Conservation (phyloP, 2,797 vertebrate species). For the Dryobates pubescens region DNA sequence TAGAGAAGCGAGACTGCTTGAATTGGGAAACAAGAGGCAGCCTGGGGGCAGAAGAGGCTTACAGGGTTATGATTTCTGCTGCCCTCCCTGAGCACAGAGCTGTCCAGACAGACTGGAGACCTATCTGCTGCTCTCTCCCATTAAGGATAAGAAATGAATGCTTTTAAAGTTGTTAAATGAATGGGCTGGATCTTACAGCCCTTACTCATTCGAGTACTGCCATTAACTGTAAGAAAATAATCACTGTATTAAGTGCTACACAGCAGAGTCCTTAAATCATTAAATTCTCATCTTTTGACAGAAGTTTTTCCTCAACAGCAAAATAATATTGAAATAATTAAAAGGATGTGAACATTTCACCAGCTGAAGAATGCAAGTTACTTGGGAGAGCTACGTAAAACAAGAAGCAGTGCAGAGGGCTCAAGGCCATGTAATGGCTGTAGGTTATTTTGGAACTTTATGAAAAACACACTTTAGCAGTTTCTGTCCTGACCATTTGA, state of each 20-base stretch:
- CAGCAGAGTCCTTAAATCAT: slow-evolving; percentile 26
- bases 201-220: slow-evolving; percentile 19
- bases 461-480: slow-evolving; percentile 75
- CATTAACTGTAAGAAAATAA: slow-evolving; percentile 65
- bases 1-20: slow-evolving; percentile 1
- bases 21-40: slow-evolving; percentile 26
- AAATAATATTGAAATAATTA: slow-evolving; percentile 53
- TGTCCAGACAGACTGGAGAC: slow-evolving; percentile 65
- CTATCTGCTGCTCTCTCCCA: slow-evolving; percentile 12
- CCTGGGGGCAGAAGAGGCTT: slow-evolving; percentile 52
- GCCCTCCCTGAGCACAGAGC: slow-evolving; percentile 2
- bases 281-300: slow-evolving; percentile 47
- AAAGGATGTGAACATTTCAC: slow-evolving; percentile 66
- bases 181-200: slow-evolving; percentile 43
- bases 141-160: slow-evolving; percentile 51
- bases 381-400: slow-evolving; percentile 68
- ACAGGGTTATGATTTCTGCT: slow-evolving; percentile 31
- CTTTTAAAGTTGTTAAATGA: slow-evolving; percentile 60
- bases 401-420: slow-evolving; percentile 52
- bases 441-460: slow-evolving; percentile 76
- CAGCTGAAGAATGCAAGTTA: slow-evolving; percentile 51
- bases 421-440: slow-evolving; percentile 54
- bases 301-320: slow-evolving; percentile 33
- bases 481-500: slow-evolving; percentile 62
- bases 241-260: slow-evolving; percentile 37